Conservation (phyloP, 2,797 vertebrate species). For the Sardinella longiceps region DNA sequence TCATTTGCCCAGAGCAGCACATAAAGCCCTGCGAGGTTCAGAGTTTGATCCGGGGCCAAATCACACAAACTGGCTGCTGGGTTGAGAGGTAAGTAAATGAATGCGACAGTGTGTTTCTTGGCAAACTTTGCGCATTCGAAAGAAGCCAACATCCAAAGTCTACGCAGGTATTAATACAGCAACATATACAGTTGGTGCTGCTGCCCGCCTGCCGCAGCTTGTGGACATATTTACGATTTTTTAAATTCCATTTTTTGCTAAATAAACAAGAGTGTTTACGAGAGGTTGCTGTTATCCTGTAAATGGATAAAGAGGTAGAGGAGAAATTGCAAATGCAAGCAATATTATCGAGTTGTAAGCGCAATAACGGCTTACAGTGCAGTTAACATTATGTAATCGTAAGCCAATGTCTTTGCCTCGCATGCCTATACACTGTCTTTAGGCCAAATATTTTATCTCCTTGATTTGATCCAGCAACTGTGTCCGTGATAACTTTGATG, state of each 20-base stretch:
- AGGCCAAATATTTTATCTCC: neutral
- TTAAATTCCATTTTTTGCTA: neutral
- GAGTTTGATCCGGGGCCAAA: conserved; percentile 44
- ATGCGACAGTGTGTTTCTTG: conserved; percentile 18
- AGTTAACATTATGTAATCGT: neutral
- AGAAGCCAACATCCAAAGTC: neutral
- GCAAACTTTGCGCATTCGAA: neutral
- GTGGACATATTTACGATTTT: neutral
- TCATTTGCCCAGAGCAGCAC: conserved; percentile 9
- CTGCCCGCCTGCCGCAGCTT: neutral
- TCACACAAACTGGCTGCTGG: conserved; percentile 30
- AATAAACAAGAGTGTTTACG: neutral
- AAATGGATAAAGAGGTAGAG: neutral
- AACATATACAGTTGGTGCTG: neutral
- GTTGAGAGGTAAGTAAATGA: neutral
- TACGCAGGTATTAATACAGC: neutral
- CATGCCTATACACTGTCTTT: neutral
- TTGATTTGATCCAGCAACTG: neutral
- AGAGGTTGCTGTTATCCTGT: neutral
- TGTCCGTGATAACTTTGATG: neutral
- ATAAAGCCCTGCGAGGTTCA: neutral
- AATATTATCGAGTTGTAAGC: neutral
- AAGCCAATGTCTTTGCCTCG: neutral
- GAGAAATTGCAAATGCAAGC: neutral
- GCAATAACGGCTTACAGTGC: neutral